These are phyloP conservation scores for Rhyacichthys aspro DNA, from an alignment of 2,797 vertebrate genomes.

Conservation along the genomic window DNA sequence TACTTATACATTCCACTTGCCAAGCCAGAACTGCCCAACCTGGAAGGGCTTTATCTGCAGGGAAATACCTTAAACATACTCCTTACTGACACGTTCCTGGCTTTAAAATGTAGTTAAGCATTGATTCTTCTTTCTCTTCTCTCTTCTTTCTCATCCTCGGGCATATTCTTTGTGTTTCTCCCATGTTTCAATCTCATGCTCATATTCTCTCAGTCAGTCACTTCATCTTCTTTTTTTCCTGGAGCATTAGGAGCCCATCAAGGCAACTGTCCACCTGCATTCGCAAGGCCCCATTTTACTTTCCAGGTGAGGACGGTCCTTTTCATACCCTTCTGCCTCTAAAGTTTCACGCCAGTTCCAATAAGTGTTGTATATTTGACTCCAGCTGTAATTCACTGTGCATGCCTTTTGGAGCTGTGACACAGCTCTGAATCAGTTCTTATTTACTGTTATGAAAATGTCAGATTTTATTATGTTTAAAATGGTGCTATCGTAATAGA, in stretches of 20 bases:
- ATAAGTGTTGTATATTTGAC: too few species aligned
- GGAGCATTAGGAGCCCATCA: constrained; percentile 10
- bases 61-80: constrained; percentile 49
- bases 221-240: constrained; percentile 26
- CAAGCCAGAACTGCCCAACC: constrained; percentile 47
- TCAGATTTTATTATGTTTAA: constrained; percentile 52
- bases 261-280: constrained; percentile 22
- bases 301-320: constrained; percentile 37
- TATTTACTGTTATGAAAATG: constrained; percentile 57
- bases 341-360: constrained; percentile 9
- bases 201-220: constrained; percentile 24
- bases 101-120: constrained; percentile 51
- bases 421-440: constrained; percentile 43
- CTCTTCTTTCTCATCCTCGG: constrained; percentile 40
- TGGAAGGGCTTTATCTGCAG: constrained; percentile 49
- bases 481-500: constrained; percentile 4
- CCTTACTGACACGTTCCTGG: constrained; percentile 66
- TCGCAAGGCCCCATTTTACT: constrained; percentile 16
- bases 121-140: constrained; percentile 59
- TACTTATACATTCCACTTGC: constrained; percentile 66
- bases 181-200: constrained; percentile 31
- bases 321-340: constrained; percentile 31
- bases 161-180: constrained; percentile 38
- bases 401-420: constrained; percentile 36
- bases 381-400: too few species aligned